Evolutionary conservation across 2,113 vertebrate genomes (phyloP).

Genomic region (Ifrita kowaldi): DNA sequence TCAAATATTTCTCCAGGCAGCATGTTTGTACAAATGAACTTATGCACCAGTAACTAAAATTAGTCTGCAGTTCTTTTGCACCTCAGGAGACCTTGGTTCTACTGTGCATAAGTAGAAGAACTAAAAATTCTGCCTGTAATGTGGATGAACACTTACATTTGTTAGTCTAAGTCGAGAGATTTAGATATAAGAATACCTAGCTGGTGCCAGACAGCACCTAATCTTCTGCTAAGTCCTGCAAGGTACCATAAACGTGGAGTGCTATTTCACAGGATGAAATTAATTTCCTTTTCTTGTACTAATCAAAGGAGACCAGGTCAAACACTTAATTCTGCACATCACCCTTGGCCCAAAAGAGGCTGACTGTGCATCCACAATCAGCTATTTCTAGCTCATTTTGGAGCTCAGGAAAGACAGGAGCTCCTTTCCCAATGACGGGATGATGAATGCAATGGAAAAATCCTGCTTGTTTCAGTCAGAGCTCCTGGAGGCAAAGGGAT

Average conservation of each 20-base stretch:
- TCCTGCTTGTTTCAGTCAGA: neutral
- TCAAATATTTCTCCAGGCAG: neutral
- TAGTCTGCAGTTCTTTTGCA: neutral
- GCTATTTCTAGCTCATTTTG: neutral
- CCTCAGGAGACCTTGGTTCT: neutral
- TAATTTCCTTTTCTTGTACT: neutral
- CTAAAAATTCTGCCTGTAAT: neutral
- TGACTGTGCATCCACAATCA: neutral
- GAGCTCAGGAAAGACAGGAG: neutral
- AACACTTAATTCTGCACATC: neutral
- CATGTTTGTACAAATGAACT: neutral
- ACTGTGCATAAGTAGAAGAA: neutral
- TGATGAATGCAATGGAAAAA: neutral
- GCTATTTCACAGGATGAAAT: neutral
- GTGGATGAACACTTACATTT: neutral
- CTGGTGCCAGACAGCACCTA: neutral
- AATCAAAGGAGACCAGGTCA: neutral
- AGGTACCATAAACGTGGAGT: neutral
- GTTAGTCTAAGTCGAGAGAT: neutral
- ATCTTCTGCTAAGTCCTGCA: neutral
- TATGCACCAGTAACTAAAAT: neutral
- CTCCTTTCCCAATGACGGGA: neutral
- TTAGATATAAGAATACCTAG: neutral
- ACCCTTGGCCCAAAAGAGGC: neutral
- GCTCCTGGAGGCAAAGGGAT: neutral